Conservation (phyloP, 2,888 invertebrate genomes). For the Ormyrus pomaceus region DNA sequence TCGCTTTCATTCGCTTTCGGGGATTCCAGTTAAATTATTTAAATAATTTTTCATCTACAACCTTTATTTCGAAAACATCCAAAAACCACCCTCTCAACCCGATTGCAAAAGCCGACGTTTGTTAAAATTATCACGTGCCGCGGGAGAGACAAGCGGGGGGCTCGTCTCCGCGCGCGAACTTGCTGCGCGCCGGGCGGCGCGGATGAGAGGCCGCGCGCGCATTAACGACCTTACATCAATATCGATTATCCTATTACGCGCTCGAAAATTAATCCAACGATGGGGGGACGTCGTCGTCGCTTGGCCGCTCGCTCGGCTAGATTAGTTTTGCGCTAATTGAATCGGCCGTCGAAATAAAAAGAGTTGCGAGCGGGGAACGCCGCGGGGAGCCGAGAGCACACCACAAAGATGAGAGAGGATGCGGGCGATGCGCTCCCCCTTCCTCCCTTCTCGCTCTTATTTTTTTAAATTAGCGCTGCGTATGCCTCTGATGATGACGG, state of each 20-base stretch:
- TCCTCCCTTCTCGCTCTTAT: not conserved
- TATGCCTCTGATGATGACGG: no score
- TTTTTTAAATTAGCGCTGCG: no score
- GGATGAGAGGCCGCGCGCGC: not conserved
- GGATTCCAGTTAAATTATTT: no score
- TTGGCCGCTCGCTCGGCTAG: not conserved
- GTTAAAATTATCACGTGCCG: not conserved
- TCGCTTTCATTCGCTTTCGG: no score
- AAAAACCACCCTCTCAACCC: no score
- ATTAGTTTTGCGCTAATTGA: constrained; percentile 44
- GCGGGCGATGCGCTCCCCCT: not conserved
- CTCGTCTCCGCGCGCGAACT: not conserved
- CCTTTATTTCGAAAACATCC: no score
- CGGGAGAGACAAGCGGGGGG: no score
- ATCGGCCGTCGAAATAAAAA: constrained; percentile 15
- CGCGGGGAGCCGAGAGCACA: no score
- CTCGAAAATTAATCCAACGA: constrained; percentile 47
- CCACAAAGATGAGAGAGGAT: not conserved
- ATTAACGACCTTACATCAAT: constrained; percentile 44
- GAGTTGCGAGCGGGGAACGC: not conserved
- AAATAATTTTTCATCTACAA: no score
- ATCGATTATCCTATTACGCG: constrained; percentile 55
- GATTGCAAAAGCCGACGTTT: not conserved
- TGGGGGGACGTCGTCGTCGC: not conserved
- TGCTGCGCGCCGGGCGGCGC: not conserved